Base-by-base conservation (phyloP, 2,888 invertebrate genomes). In the Drosophila algonquin region DNA sequence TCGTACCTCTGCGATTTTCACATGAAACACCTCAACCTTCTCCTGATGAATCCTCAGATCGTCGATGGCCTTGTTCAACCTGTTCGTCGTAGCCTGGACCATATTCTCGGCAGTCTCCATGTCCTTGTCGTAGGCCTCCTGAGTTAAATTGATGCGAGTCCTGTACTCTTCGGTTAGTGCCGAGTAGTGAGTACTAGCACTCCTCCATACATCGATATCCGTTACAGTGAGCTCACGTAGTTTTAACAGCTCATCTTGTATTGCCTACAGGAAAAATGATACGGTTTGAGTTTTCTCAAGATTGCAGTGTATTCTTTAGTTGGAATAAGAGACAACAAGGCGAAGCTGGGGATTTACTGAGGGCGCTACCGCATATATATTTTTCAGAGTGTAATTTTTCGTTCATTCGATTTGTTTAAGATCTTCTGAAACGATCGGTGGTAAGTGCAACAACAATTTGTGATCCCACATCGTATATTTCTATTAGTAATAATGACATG, bases 11-110 rank as follows among this genome's bases (percentile, higher is more conserved):
- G 46, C 44, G 10, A 81, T 68, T 61, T 59, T 73, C 4, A 0
- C 0, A 7, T 61, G 81, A 35, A 75, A 86, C 14, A 73, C 59
- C 0, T 68, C 57, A 6, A 86, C 56, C 48, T 56, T 60, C 0
- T 74, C 74, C 9, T 30, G 21, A 21, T 57, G 62, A 7, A n/a
- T 40, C 10, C 40, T 57, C 0, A 86, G 44, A 12, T 82, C 83
- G 0, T 86, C 81, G 12, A 63, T 75, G 32, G 63, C 73, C 14
- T 86, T 78, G 44, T 12, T 12, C 21, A 80, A 12, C 1, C n/a
- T 64, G 8, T 21, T 61, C 14, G 32, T 52, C 3, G 63, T 68
- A 0, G 6, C 1, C n/a, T 70, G 60, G 0, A 76, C 63, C 14
- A 48, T 21, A n/a, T 27, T 65, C 0, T 75, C 65, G 4, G 73